Percentiles rank a stretch among this genome's conserved stretches.
These are phyloP conservation scores for Caenorhabditis imperialis DNA, from an alignment of 2,888 invertebrate genomes.

Conservation along the genomic window DNA sequence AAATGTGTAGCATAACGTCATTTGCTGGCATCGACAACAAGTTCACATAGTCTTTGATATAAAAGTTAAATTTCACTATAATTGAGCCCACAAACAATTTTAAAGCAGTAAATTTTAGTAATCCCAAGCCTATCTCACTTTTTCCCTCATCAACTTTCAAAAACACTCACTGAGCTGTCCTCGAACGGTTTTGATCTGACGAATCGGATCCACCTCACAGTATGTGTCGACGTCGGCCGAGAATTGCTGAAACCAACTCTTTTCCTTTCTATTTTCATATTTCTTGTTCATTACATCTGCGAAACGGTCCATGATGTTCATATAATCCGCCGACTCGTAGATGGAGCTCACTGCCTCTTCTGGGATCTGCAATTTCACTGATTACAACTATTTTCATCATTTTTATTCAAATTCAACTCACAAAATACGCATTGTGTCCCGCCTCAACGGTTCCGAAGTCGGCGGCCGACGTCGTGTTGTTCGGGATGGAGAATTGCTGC, in stretches of 20 bases:
- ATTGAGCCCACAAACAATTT: too few species aligned
- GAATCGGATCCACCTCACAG: constrained; percentile 30
- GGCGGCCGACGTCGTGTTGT: not conserved
- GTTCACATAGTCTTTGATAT: too few species aligned
- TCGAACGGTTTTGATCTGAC: constrained; percentile 37
- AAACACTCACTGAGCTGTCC: constrained; percentile 40
- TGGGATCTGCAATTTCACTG: constrained; percentile 27
- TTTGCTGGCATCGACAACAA: too few species aligned
- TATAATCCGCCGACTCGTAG: constrained; percentile 20
- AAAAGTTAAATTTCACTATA: too few species aligned
- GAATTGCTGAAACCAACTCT: constrained; percentile 11
- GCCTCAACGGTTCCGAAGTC: constrained; percentile 15
- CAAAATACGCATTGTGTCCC: constrained; percentile 26
- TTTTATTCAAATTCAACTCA: constrained; percentile 1
- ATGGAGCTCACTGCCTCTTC: constrained; percentile 28
- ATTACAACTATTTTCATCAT: not conserved
- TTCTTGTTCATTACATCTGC: constrained; percentile 12
- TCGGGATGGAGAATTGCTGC: not conserved
- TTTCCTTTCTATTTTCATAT: not conserved
- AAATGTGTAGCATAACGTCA: too few species aligned
- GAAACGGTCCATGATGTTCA: constrained; percentile 16
- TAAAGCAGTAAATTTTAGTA: too few species aligned
- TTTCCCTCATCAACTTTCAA: too few species aligned
- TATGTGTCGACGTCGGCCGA: constrained; percentile 4
- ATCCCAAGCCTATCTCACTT: too few species aligned